Base-by-base conservation (phyloP, 2,113 vertebrate genomes). In the Dendrocopos noguchii region DNA sequence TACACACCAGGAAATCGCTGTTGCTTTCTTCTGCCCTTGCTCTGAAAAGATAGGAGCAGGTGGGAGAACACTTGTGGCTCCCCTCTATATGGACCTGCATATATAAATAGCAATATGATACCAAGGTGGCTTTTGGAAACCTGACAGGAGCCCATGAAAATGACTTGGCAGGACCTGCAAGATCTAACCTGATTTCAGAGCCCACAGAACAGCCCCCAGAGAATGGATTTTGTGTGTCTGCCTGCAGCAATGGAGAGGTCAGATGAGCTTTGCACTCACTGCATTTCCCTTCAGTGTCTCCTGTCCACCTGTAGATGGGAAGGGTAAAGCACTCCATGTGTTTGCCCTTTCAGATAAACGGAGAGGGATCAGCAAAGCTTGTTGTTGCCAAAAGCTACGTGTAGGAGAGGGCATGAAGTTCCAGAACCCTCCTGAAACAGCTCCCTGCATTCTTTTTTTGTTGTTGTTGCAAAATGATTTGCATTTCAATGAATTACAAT, bases 171-270 rank as follows among this genome's bases (percentile, higher is more conserved):
- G 66, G 33, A 50, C 39, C 4, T 0, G 0, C 31, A 33, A 29
- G 46, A 8, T 20, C 13, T 8, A 16, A 11, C 13, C 8, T 34
- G 0, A 2, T 75, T 76, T 4, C 27, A 33, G 65, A 9, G 27
- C 28, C 36, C 56, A 12, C 33, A 17, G 1, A 1, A 9, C 67
- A 85, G 46, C 29, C 66, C 47, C 20, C 31, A 57, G 39, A 16
- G 59, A 53, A 10, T 7, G 15, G 20, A 7, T 12, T 44, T 33
- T 16, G 22, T 4, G 29, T 14, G 22, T 44, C 34, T 34, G 39
- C 4, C 66, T 73, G 71, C 64, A 66, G 70, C 0, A 0, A 0
- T 0, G 8, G 4, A 1, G 22, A 70, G 39, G 7, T 59, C 0
- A 0, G 56, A 28, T 85, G 24, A 66, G 42, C 46, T 83, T 19